These are phyloP conservation scores for Strix uralensis DNA, from an alignment of 2,113 vertebrate genomes.

Conservation along the genomic window DNA sequence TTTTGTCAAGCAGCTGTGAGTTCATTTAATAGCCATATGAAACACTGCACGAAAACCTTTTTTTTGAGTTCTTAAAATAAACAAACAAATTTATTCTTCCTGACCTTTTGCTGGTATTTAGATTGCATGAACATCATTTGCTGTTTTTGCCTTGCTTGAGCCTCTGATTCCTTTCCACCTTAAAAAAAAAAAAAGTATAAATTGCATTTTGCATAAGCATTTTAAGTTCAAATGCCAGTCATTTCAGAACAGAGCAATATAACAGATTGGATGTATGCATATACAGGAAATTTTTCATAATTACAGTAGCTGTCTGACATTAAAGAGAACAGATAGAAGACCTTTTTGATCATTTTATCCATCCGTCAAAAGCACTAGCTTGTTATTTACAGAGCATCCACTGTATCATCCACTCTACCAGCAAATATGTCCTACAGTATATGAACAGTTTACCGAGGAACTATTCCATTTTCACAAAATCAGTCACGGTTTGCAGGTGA, in stretches of 20 bases:
- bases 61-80: constrained; percentile 8
- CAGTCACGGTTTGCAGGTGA: constrained; percentile 5
- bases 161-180: constrained; percentile 76
- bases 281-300: constrained; percentile 29
- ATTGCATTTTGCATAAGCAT: background rate
- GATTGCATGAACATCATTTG: constrained; percentile 45
- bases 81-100: constrained; percentile 15
- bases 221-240: constrained; percentile 47
- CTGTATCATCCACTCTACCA: constrained; percentile 8
- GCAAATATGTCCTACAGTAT: background rate
- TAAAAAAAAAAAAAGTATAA: background rate
- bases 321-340: constrained; percentile 19
- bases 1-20: background rate
- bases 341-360: constrained; percentile 11
- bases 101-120: constrained; percentile 85
- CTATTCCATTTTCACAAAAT: constrained; percentile 6
- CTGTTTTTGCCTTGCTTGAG: constrained; percentile 81
- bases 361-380: background rate
- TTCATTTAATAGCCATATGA: constrained; percentile 22
- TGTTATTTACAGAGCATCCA: constrained; percentile 24
- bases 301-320: constrained; percentile 23
- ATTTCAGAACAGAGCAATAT: constrained; percentile 29
- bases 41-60: constrained; percentile 9
- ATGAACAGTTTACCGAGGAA: background rate
- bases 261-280: background rate